phyloP scores from a whole-genome alignment of 1,140 invertebrate genomes.

The Atta colombica region DNA sequence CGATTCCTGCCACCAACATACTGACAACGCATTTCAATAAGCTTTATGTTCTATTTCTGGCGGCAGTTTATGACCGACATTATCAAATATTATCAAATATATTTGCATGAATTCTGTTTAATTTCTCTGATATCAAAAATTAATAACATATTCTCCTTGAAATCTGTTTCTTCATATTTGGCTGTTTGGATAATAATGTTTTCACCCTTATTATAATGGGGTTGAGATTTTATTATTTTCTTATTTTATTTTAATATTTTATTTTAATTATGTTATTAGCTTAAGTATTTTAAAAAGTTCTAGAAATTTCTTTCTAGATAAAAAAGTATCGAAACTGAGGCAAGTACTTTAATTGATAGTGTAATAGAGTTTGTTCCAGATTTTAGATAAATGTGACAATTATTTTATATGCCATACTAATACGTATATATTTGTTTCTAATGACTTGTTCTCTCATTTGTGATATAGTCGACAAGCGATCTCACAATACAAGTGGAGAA shows the following conservation, averaged over 20 bases:
- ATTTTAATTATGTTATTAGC: neutral
- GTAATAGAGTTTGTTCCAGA: neutral
- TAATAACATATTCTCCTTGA: too few relatives aligned
- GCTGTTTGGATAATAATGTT: neutral
- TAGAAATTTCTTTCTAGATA: neutral
- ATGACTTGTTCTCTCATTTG: neutral
- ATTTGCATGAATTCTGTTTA: too few relatives aligned
- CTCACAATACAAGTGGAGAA: conserved; percentile 89
- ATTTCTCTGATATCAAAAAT: too few relatives aligned
- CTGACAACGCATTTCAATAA: too few relatives aligned
- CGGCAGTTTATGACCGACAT: too few relatives aligned
- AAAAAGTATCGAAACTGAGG: neutral
- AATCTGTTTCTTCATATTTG: too few relatives aligned
- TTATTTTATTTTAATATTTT: too few relatives aligned
- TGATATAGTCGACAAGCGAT: conserved; percentile 88
- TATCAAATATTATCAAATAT: too few relatives aligned
- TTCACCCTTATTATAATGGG: neutral
- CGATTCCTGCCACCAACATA: too few relatives aligned
- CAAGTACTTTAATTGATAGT: neutral
- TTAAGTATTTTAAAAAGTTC: neutral
- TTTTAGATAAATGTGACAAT: neutral
- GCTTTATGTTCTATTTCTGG: too few relatives aligned
- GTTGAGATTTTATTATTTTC: neutral
- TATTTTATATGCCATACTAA: conserved; percentile 16
- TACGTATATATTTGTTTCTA: conserved; percentile 36